Evolutionary conservation across 2,888 invertebrate genomes (phyloP), one percentile per base, ranked within the genome.

Genomic region (Oscheius sp.): DNA sequence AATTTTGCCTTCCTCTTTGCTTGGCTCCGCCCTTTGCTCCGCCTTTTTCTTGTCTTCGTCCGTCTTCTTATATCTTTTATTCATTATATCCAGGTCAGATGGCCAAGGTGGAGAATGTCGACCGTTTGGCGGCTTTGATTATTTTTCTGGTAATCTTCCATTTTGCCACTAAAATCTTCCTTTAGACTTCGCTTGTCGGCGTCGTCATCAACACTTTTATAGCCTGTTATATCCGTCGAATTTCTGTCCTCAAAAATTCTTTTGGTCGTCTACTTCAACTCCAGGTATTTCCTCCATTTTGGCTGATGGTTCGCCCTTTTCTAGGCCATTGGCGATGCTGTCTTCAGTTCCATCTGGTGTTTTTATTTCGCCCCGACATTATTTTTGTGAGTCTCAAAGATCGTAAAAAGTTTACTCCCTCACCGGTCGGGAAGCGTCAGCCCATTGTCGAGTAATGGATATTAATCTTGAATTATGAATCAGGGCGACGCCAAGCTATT

Each of bases 291-390:
- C 18, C n/a, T 59, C 43, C 21, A 2, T 45, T 18, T 43, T 27
- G 3, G 1, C 13, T 1, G 41, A 43, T 45, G 1, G 12, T 18
- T 5, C n/a, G 6, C 63, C 78, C 35, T 9, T 35, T 35, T 35
- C 52, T 76, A 82, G 68, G 79, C 82, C 7, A 55, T 73, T 41
- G 82, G 80, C 35, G 82, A 82, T 49, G 75, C 75, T 9, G 71
- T 80, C 16, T 82, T 82, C 61, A 69, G 74, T 0, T 59, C 73
- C 9, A 77, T 82, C 45, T 82, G 82, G 82, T 80, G 80, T 43
- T 77, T 82, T 66, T 82, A 82, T 68, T 82, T 82, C 69, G 80
- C 82, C 41, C 82, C 82, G 1, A 76, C 76, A 35, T 69, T 82
- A 18, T 80, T 80, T 55, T 77, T 82, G 82, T 82, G 69, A 79